Conservation (phyloP, 2,113 vertebrate species). For the Poecile atricapillus region DNA sequence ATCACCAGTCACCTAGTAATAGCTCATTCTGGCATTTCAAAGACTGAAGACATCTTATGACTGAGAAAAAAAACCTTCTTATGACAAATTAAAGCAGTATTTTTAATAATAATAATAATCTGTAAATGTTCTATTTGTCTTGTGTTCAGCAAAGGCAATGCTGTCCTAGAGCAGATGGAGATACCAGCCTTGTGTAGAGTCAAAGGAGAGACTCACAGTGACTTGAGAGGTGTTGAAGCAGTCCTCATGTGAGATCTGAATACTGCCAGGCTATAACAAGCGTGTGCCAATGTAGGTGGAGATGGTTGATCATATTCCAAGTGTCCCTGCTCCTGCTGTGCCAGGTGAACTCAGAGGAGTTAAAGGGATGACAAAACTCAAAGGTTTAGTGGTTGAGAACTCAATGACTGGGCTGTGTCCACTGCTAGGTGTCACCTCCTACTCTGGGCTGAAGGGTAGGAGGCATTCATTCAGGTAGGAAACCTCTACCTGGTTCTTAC, state of each 20-base stretch:
- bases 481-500: neutral
- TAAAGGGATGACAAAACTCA: neutral
- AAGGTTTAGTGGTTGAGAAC: neutral
- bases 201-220: conserved; percentile 26
- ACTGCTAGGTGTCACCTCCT: neutral
- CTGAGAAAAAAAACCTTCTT: neutral
- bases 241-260: neutral
- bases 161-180: neutral
- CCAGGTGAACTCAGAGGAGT: neutral
- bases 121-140: neutral
- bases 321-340: neutral
- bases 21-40: neutral
- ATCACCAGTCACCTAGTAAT: neutral
- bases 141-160: neutral
- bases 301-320: neutral
- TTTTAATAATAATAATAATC: neutral
- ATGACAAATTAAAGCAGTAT: neutral
- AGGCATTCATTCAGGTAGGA: neutral
- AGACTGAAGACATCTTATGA: neutral
- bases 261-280: neutral
- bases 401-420: neutral
- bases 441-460: neutral
- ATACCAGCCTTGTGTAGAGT: neutral
- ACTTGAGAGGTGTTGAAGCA: neutral
- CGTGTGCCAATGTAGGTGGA: neutral